Evolutionary conservation across 2,113 vertebrate species (phyloP).

Genomic region (Hydrochoerus hydrochaeris): DNA sequence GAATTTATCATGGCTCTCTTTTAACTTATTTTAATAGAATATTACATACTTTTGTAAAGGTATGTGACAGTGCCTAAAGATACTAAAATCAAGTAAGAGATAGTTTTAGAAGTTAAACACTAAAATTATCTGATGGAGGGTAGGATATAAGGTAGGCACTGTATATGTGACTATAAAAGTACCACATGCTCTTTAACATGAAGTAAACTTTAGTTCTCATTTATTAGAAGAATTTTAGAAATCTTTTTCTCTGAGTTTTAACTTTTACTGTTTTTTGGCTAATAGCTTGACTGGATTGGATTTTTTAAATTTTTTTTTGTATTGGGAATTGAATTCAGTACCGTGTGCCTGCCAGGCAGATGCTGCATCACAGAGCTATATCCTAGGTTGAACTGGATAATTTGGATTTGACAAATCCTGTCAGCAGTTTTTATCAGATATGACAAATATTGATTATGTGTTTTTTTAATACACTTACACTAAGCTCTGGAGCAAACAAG

Average conservation of each 20-base stretch:
- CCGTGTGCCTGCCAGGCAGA: too few relatives aligned
- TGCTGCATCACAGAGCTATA: too few relatives aligned
- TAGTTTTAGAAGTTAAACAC: constrained; percentile 30
- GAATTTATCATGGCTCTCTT: background rate
- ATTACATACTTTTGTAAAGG: background rate
- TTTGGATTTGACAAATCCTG: background rate
- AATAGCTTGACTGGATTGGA: background rate
- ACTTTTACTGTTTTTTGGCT: background rate
- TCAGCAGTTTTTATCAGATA: constrained; percentile 15
- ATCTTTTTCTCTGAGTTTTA: background rate
- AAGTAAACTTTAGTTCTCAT: constrained; percentile 29
- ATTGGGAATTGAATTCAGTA: too few relatives aligned
- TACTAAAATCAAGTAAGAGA: background rate
- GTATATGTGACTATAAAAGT: background rate
- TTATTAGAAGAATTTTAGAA: background rate
- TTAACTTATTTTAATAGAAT: constrained; percentile 12
- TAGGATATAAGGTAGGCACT: background rate
- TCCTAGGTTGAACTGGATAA: background rate
- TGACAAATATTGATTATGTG: constrained; percentile 10
- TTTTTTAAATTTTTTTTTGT: too few relatives aligned
- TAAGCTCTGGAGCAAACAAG: constrained; percentile 24
- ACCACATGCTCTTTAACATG: background rate
- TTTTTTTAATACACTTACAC: background rate
- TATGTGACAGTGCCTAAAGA: background rate
- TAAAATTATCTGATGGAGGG: background rate